Conservation (phyloP, 92 coral and sea anemone genomes). For the Zoanthus sociatus region DNA sequence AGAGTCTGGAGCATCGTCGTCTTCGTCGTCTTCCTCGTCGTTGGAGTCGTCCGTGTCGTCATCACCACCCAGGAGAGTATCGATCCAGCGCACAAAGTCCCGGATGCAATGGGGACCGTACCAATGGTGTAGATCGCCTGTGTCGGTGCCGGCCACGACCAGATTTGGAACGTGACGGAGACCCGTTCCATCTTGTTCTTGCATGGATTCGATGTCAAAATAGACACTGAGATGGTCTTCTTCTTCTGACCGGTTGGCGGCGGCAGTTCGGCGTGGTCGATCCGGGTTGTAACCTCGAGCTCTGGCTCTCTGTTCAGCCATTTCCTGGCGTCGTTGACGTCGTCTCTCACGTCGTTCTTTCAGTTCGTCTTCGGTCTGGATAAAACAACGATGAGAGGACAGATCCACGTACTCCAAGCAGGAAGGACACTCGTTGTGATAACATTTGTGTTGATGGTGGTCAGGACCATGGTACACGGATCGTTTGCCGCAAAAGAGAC, state of each 20-base stretch:
- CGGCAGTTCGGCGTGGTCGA: background rate
- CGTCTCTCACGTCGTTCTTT: too few relatives aligned
- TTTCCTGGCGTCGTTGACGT: too few relatives aligned
- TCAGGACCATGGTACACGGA: too few relatives aligned
- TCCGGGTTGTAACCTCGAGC: background rate
- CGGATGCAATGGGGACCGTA: conserved; percentile 6
- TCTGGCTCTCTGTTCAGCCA: background rate
- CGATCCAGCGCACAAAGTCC: background rate
- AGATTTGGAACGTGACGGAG: background rate
- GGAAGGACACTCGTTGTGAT: too few relatives aligned
- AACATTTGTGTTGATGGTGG: too few relatives aligned
- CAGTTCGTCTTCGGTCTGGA: too few relatives aligned
- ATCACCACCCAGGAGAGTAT: conserved; percentile 11
- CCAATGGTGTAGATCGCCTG: background rate
- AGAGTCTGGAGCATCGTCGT: conserved; percentile 4
- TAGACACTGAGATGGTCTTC: too few relatives aligned
- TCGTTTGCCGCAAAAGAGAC: too few relatives aligned
- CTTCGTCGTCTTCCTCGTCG: too few relatives aligned
- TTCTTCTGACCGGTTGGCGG: background rate
- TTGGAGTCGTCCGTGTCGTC: background rate
- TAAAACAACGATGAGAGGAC: too few relatives aligned
- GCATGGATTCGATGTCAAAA: background rate
- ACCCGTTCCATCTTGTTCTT: background rate
- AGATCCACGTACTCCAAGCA: too few relatives aligned
- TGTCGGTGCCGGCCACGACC: too few relatives aligned